Conservation (phyloP, 2,888 invertebrate genomes). For the Keiferia lycopersicella region DNA sequence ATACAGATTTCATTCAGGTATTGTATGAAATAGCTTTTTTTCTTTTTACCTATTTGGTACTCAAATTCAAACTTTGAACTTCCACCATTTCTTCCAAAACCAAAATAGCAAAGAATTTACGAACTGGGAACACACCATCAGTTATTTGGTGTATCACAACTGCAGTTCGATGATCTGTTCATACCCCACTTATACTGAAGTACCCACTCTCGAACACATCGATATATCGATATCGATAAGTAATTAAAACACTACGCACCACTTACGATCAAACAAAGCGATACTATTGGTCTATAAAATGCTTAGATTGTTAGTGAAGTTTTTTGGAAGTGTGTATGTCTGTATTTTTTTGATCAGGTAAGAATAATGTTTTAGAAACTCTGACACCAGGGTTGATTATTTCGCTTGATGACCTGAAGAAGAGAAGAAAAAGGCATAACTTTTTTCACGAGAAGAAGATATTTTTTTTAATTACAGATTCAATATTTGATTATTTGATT, state of each 20-base stretch:
- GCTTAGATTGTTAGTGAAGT: not conserved
- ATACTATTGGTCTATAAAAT: conserved; percentile 37
- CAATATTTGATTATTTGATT: no score
- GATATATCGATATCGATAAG: conserved; percentile 46
- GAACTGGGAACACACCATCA: not conserved
- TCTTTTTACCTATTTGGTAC: no score
- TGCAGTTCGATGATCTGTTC: conserved; percentile 38
- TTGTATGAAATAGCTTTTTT: no score
- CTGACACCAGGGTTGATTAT: no score
- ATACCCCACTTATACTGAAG: conserved; percentile 40
- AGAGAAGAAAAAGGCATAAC: no score
- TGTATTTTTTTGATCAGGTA: not conserved
- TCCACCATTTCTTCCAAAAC: no score
- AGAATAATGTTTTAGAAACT: no score
- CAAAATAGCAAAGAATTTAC: not conserved
- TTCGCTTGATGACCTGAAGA: no score
- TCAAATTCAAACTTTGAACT: no score
- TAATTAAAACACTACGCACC: conserved; percentile 55
- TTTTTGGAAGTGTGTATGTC: not conserved
- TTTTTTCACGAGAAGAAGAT: no score
- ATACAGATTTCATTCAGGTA: no score
- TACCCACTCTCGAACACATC: not conserved
- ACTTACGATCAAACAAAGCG: conserved; percentile 47
- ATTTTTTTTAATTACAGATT: no score
- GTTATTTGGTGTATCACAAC: conserved; percentile 31